phyloP scores from a whole-genome alignment of 2,113 vertebrate genomes.

The Leptodactylus fuscus region DNA sequence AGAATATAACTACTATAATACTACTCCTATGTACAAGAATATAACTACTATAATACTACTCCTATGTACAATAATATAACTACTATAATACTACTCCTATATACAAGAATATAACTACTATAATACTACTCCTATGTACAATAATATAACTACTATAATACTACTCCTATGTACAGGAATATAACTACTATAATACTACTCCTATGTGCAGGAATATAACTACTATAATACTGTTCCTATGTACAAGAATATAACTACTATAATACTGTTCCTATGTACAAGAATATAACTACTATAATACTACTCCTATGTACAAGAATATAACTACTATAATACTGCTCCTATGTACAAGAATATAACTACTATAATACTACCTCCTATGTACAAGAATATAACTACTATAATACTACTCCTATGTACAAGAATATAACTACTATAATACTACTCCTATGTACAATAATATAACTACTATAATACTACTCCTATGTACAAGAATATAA shows the following conservation, averaged over 20 bases:
- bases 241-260: not conserved
- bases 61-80: not conserved
- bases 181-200: too few relatives aligned
- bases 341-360: not conserved
- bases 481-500: not conserved
- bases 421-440: constrained; percentile 11
- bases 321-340: constrained; percentile 11
- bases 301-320: not conserved
- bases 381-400: not conserved
- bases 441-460: not conserved
- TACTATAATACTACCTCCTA: not conserved
- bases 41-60: too few relatives aligned
- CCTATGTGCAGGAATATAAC: not conserved
- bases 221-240: not conserved
- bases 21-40: too few relatives aligned
- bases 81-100: constrained; percentile 1
- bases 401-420: constrained; percentile 1
- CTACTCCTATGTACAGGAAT: too few relatives aligned
- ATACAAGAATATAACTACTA: not conserved
- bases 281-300: constrained; percentile 2
- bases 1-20: too few relatives aligned
- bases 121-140: not conserved
- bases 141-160: too few relatives aligned
- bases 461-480: not conserved
- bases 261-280: not conserved